phyloP scores from a whole-genome alignment of 2,113 vertebrate species.

The Turnix velox region DNA sequence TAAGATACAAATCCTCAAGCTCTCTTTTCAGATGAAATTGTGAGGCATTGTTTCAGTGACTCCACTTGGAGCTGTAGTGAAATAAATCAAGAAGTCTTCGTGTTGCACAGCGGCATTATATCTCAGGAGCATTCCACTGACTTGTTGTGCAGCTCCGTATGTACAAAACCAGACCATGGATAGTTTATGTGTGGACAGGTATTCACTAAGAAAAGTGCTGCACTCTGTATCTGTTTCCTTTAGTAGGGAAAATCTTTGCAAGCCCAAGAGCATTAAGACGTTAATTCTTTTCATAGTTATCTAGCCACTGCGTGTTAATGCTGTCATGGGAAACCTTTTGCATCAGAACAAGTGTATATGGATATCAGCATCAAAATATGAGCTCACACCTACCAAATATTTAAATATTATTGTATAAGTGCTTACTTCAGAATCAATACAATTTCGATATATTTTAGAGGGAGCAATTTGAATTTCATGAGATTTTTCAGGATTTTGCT shows the following conservation, averaged over 20 bases:
- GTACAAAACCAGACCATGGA: neutral
- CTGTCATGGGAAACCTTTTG: neutral
- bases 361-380: neutral
- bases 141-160: fast-evolving
- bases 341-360: fast-evolving
- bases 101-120: fast-evolving
- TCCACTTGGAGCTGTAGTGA: neutral
- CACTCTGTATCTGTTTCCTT: fast-evolving
- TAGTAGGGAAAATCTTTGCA: neutral
- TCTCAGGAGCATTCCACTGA: neutral
- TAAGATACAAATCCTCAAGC: neutral
- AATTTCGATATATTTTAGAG: too few species aligned
- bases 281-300: neutral
- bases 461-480: too few species aligned
- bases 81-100: neutral
- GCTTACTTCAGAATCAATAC: neutral
- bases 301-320: neutral
- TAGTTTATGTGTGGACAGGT: neutral
- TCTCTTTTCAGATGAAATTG: neutral
- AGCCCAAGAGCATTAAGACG: neutral
- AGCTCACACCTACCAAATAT: neutral
- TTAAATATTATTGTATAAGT: neutral
- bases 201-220: neutral
- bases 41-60: fast-evolving
- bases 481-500: too few species aligned